phyloP scores from a whole-genome alignment of 2,113 vertebrate genomes.

The Etheostoma spectabile region DNA sequence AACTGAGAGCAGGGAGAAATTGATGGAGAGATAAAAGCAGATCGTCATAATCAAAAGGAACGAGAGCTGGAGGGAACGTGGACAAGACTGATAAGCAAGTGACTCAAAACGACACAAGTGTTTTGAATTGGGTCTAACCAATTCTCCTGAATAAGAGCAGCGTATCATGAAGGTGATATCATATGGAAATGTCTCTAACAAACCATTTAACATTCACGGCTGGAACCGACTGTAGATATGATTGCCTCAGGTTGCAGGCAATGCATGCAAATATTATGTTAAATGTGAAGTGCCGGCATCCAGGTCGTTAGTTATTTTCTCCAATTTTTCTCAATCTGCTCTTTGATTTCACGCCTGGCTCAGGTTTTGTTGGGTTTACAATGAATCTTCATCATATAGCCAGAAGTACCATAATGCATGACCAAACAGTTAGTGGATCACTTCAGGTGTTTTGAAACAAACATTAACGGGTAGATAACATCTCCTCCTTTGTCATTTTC shows the following conservation, averaged over 20 bases:
- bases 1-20: conserved; percentile 9
- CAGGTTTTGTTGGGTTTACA: conserved; percentile 31
- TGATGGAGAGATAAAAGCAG: conserved; percentile 23
- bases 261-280: conserved; percentile 67
- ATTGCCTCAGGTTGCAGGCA: conserved; percentile 55
- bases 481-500: conserved; percentile 23
- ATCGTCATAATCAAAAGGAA: conserved; percentile 37
- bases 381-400: conserved; percentile 14
- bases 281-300: conserved; percentile 36
- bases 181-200: conserved; percentile 62
- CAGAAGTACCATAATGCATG: conserved; percentile 6
- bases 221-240: conserved; percentile 52
- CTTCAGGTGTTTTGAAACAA: conserved; percentile 3
- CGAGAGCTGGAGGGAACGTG: conserved; percentile 30
- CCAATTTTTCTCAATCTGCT: conserved; percentile 34
- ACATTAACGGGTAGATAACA: background rate
- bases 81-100: conserved; percentile 54
- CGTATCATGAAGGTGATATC: conserved; percentile 61
- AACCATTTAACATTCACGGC: conserved; percentile 64
- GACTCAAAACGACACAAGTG: conserved; percentile 41
- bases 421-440: conserved; percentile 1
- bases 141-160: conserved; percentile 62
- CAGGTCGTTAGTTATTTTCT: conserved; percentile 43
- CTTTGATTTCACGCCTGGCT: conserved; percentile 52
- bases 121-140: conserved; percentile 50